These are phyloP conservation scores for Myotis vivesi DNA, from an alignment of 2,797 vertebrate genomes.

Conservation along the genomic window DNA sequence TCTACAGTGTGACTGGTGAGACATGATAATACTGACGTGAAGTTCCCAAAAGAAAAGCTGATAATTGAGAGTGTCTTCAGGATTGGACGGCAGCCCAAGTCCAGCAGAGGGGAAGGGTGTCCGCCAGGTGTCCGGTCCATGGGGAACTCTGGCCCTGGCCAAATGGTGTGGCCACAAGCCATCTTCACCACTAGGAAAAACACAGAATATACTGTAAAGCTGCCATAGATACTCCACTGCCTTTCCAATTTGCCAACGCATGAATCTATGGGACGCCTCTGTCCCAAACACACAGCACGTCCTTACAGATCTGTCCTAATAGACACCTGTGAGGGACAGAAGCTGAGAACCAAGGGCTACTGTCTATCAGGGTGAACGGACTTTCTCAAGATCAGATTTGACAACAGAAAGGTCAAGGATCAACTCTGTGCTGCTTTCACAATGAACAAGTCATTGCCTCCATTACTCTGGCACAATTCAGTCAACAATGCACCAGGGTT, in stretches of 20 bases:
- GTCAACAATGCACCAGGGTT: not conserved
- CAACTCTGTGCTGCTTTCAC: not conserved
- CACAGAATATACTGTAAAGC: not conserved
- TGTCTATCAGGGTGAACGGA: not conserved
- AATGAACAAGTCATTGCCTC: not conserved
- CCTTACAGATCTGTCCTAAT: not conserved
- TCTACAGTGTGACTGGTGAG: not conserved
- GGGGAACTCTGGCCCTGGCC: not conserved
- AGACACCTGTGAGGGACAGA: not conserved
- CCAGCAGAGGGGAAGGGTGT: not conserved
- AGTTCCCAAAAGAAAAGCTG: not conserved
- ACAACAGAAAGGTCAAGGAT: not conserved
- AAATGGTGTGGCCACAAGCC: not conserved
- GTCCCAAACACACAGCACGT: not conserved
- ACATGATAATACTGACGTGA: not conserved
- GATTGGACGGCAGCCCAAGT: not conserved
- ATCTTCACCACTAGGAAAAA: not conserved
- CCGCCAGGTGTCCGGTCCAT: not conserved
- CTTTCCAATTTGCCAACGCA: not conserved
- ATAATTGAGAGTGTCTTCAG: not conserved
- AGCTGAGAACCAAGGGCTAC: not conserved
- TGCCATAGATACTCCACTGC: not conserved
- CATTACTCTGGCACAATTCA: not conserved
- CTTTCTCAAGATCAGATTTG: not conserved
- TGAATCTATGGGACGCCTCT: not conserved